These are phyloP conservation scores for Ellobius talpinus DNA, from an alignment of 2,113 vertebrate species.

Conservation along the genomic window DNA sequence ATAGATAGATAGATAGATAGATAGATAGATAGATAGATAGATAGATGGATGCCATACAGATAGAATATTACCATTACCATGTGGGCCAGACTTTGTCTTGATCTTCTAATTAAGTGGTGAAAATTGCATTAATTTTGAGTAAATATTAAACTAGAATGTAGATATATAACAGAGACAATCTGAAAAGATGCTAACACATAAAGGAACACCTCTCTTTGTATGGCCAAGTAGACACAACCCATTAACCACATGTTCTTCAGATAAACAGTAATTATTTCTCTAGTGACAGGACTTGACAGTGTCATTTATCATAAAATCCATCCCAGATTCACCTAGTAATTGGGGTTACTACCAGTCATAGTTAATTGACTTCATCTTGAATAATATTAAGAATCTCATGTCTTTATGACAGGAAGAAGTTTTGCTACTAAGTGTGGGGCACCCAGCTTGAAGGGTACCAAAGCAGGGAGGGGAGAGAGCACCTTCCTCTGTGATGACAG, in stretches of 20 bases:
- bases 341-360: neutral
- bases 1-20: neutral
- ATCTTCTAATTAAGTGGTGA: neutral
- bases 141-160: neutral
- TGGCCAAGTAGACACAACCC: neutral
- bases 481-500: neutral
- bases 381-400: neutral
- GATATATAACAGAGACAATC: neutral
- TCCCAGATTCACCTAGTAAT: constrained; percentile 4
- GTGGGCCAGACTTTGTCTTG: neutral
- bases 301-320: constrained; percentile 27
- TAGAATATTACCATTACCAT: neutral
- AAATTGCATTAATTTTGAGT: neutral
- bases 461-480: neutral
- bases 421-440: neutral
- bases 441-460: neutral
- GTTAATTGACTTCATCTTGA: constrained; percentile 20
- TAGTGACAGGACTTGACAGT: neutral
- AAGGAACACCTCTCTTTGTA: neutral
- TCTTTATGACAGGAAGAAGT: neutral
- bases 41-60: neutral
- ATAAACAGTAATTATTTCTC: neutral
- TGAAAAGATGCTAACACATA: neutral
- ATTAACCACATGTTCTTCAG: neutral
- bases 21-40: neutral